These are phyloP conservation scores for Brachionus calyciflorus DNA, from an alignment of 1,140 invertebrate genomes.

Conservation along the genomic window DNA sequence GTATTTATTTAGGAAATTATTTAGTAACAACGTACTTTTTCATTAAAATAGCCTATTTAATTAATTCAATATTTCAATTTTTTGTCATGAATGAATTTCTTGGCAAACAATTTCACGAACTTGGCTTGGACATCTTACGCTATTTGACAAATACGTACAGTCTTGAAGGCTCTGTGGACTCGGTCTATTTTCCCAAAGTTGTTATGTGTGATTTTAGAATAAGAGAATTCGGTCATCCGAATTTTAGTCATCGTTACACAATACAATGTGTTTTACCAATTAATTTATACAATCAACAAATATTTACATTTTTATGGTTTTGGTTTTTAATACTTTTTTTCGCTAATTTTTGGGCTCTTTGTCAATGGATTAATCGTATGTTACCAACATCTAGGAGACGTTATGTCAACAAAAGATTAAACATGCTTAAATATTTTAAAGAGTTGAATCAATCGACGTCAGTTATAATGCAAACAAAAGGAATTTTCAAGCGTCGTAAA, in stretches of 20 bases:
- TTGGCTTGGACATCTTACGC: constrained; percentile 25
- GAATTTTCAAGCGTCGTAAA: not conserved
- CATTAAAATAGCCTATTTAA: constrained; percentile 33
- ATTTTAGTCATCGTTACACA: constrained; percentile 52
- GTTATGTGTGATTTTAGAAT: constrained; percentile 45
- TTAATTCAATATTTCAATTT: constrained; percentile 43
- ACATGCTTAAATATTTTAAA: constrained; percentile 45
- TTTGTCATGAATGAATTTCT: constrained; percentile 45
- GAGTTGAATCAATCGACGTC: constrained; percentile 1
- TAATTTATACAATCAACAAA: constrained; percentile 61
- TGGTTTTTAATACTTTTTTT: constrained; percentile 56
- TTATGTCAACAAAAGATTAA: constrained; percentile 34
- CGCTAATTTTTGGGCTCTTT: constrained; percentile 22
- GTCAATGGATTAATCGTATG: constrained; percentile 41
- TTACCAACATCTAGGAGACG: not conserved
- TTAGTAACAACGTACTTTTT: constrained; percentile 45
- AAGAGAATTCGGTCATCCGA: constrained; percentile 47
- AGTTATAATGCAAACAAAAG: not conserved
- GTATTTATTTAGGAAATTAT: constrained; percentile 43
- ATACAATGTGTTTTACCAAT: constrained; percentile 58
- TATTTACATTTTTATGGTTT: constrained; percentile 59
- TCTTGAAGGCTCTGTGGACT: constrained; percentile 10
- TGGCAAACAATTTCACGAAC: constrained; percentile 43
- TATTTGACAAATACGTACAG: constrained; percentile 44
- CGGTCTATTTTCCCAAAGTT: constrained; percentile 45